Conservation (phyloP, 2,797 vertebrate genomes). For the Diglossa cyanea region DNA sequence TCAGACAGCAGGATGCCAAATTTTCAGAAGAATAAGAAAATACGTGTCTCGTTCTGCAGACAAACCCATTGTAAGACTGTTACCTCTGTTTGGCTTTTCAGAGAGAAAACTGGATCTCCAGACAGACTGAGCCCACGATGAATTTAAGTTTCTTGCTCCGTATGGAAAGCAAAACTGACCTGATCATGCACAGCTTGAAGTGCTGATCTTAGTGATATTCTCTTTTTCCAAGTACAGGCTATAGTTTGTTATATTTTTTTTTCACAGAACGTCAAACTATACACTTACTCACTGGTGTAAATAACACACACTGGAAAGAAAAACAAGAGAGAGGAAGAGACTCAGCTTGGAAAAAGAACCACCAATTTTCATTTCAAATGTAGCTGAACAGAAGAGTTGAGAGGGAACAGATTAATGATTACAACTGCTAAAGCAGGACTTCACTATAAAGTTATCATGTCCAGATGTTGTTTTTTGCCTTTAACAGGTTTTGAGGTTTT, state of each 20-base stretch:
- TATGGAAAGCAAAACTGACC: background rate
- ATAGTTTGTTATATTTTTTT: background rate
- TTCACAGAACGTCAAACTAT: background rate
- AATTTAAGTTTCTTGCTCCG: background rate
- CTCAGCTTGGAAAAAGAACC: slow-evolving; percentile 19
- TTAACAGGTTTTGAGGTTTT: background rate
- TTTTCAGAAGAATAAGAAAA: background rate
- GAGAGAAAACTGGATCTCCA: background rate
- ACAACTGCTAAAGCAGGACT: background rate
- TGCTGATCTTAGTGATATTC: background rate
- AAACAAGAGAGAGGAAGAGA: slow-evolving; percentile 2
- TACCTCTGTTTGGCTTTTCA: background rate
- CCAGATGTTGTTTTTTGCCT: background rate
- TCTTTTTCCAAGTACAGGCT: background rate
- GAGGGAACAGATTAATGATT: background rate
- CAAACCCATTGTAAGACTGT: background rate
- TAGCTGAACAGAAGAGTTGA: slow-evolving; percentile 8
- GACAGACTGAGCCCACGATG: background rate
- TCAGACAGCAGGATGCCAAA: background rate
- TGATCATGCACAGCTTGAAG: background rate
- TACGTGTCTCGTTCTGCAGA: rapidly evolving
- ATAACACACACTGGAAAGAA: slow-evolving; percentile 1
- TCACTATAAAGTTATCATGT: background rate
- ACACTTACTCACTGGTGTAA: background rate
- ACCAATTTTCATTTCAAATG: slow-evolving; percentile 28